Percentiles rank a stretch among this genome's conserved stretches.
phyloP scores from a whole-genome alignment of 2,113 vertebrate species.

The Oryzias curvinotus region DNA sequence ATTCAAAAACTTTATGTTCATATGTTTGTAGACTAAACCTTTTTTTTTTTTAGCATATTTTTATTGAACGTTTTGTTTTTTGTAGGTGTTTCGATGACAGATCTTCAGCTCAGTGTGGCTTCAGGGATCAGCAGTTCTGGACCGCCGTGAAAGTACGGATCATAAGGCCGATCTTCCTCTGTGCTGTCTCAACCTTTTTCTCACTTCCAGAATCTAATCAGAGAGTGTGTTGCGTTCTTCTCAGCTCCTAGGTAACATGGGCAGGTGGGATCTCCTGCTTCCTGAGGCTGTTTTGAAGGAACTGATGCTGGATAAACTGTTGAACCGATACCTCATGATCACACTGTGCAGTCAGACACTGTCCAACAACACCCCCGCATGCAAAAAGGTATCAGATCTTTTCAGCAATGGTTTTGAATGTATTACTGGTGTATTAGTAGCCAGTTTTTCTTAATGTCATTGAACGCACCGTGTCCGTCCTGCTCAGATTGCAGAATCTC shows the following conservation, averaged over 20 bases:
- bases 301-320: conserved; percentile 84
- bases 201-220: neutral
- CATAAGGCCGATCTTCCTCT: neutral
- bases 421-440: neutral
- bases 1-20: no score
- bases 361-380: conserved; percentile 68
- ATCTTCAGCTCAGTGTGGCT: conserved; percentile 76
- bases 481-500: conserved; percentile 76
- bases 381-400: conserved; percentile 77
- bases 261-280: conserved; percentile 86
- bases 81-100: conserved; percentile 81
- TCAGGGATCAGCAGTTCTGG: conserved; percentile 88
- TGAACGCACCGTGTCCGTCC: neutral
- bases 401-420: neutral
- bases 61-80: conserved; percentile 1
- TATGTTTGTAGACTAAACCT: neutral
- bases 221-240: conserved; percentile 6
- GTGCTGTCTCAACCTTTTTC: neutral
- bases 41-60: neutral
- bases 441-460: neutral
- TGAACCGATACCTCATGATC: conserved; percentile 88
- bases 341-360: conserved; percentile 76
- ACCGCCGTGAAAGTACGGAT: conserved; percentile 85
- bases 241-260: conserved; percentile 85
- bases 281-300: conserved; percentile 80